These are phyloP conservation scores for Melanaphis sacchari DNA, from an alignment of 1,140 invertebrate species.

Conservation along the genomic window DNA sequence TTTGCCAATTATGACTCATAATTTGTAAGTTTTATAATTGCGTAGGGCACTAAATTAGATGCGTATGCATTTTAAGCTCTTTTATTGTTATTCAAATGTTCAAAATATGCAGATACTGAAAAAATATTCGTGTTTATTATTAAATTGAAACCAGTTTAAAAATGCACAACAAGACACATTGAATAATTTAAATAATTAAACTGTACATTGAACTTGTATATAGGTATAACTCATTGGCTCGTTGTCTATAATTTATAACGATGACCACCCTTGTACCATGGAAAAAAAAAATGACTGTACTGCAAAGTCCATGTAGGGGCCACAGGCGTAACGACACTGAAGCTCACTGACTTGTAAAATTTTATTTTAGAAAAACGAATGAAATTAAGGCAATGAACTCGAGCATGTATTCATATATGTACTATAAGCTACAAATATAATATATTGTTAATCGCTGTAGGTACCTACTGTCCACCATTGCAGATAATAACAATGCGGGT, in stretches of 20 bases:
- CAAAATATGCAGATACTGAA: not conserved
- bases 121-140: constrained; percentile 1
- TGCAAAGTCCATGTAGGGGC: not conserved
- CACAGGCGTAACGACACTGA: not conserved
- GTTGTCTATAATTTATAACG: not conserved
- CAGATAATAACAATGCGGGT: not conserved
- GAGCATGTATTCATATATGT: not conserved
- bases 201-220: not conserved
- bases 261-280: not conserved
- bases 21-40: too few species aligned
- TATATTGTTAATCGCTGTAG: not conserved
- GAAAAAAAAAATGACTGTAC: not conserved
- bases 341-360: not conserved
- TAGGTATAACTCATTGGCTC: not conserved
- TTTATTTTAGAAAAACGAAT: not conserved
- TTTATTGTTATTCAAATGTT: not conserved
- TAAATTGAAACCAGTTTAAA: not conserved
- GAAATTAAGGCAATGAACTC: not conserved
- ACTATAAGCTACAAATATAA: not conserved
- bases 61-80: too few species aligned
- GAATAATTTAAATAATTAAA: constrained; percentile 8
- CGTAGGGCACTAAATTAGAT: not conserved
- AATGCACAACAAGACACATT: not conserved
- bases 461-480: not conserved
- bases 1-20: not conserved